Percentiles rank a stretch among this genome's conserved stretches.
These are phyloP conservation scores for Cactoblastis cactorum DNA, from an alignment of 2,888 invertebrate genomes.

Conservation along the genomic window DNA sequence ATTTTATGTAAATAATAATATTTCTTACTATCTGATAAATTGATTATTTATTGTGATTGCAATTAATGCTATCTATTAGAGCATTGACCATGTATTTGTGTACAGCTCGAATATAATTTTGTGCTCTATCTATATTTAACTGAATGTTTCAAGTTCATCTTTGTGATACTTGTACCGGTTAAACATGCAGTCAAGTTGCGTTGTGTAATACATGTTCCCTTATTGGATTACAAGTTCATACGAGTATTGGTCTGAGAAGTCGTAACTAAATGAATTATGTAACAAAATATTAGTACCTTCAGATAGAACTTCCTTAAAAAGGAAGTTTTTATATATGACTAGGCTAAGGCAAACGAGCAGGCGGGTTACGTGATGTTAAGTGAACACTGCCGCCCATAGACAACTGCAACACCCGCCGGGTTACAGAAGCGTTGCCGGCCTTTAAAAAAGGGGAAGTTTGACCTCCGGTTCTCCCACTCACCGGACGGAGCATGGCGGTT, in stretches of 20 bases:
- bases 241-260: background rate
- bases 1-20: background rate
- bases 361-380: too few relatives aligned
- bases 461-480: too few relatives aligned
- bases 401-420: too few relatives aligned
- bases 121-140: background rate
- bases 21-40: too few relatives aligned
- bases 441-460: too few relatives aligned
- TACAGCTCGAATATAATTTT: background rate
- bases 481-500: too few relatives aligned
- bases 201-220: constrained; percentile 4
- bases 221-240: constrained; percentile 4
- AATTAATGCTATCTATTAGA: background rate
- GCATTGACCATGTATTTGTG: background rate
- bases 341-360: too few relatives aligned
- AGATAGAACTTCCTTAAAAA: background rate
- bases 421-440: too few relatives aligned
- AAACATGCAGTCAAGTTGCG: constrained; percentile 2
- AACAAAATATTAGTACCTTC: background rate
- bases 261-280: background rate
- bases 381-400: too few relatives aligned
- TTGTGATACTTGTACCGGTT: background rate
- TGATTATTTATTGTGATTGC: background rate
- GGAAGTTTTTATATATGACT: too few relatives aligned
- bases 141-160: background rate